Conservation (phyloP, 2,113 vertebrate species). For the Ochotona curzoniae region DNA sequence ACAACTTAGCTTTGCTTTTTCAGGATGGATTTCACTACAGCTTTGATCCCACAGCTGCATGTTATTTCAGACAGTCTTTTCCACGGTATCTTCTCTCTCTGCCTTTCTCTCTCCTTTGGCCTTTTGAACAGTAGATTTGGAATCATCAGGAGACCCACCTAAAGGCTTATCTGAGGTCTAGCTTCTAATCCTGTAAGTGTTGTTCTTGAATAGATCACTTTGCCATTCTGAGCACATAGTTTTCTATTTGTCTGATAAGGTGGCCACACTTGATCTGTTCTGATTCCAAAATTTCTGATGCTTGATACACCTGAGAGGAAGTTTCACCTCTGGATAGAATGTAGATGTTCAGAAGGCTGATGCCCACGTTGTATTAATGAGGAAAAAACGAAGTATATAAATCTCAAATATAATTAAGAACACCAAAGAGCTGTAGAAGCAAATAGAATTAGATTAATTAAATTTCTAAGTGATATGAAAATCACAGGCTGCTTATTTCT, state of each 20-base stretch:
- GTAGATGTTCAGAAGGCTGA: not conserved
- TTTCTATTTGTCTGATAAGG: not conserved
- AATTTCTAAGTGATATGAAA: constrained; percentile 13
- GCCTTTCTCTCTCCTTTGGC: not conserved
- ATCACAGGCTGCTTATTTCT: not conserved
- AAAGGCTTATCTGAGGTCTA: not conserved
- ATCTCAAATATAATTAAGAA: not conserved
- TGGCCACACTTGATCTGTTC: not conserved
- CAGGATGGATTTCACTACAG: not conserved
- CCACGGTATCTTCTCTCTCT: not conserved
- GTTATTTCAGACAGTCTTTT: not conserved
- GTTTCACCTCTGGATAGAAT: not conserved
- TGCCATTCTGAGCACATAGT: not conserved
- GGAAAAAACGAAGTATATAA: not conserved
- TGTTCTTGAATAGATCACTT: not conserved
- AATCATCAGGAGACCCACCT: not conserved
- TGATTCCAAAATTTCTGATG: not conserved
- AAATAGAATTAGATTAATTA: constrained; percentile 26
- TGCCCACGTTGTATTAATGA: not conserved
- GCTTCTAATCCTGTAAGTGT: constrained; percentile 11
- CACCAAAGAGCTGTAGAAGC: not conserved
- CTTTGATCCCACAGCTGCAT: too few species aligned
- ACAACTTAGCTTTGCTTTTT: not conserved
- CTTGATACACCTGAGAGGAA: not conserved
- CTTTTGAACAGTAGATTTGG: not conserved